A percentile compares a stretch with the other conserved stretches of the same genome.
Conservation (phyloP, 2,888 invertebrate species). For the Lasius fuliginosus region DNA sequence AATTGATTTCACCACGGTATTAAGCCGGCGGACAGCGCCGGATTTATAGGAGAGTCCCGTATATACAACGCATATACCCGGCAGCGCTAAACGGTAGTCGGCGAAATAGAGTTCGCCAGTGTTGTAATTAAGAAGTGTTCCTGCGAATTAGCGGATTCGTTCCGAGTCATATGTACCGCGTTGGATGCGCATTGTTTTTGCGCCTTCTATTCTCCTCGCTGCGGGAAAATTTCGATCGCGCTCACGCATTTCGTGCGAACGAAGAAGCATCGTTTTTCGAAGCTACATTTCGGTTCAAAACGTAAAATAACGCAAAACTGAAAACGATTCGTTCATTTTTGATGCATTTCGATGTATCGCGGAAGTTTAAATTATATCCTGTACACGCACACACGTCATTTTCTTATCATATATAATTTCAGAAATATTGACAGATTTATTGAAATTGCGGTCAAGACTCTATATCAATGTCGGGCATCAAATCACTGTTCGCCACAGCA, state of each 20-base stretch:
- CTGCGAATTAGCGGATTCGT: conserved; percentile 53
- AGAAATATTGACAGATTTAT: conserved; percentile 20
- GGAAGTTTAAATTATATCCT: background rate
- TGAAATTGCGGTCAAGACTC: conserved; percentile 4
- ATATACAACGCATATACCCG: conserved; percentile 75
- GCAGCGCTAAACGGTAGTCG: conserved; percentile 84
- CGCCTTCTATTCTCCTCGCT: conserved; percentile 4
- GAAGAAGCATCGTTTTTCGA: background rate
- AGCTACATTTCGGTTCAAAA: background rate
- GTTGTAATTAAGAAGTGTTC: conserved; percentile 72
- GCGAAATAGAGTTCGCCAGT: conserved; percentile 71
- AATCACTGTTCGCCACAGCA: background rate
- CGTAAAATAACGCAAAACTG: conserved; percentile 41
- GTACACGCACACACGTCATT: background rate
- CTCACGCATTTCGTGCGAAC: conserved; percentile 46
- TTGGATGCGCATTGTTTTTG: conserved; percentile 22
- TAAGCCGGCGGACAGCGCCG: conserved; percentile 81
- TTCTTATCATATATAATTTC: conserved; percentile 16
- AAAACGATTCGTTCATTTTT: conserved; percentile 57
- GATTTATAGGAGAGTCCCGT: conserved; percentile 79
- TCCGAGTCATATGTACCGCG: conserved; percentile 53
- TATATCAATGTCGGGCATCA: background rate
- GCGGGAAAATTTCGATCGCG: conserved; percentile 20
- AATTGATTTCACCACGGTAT: conserved; percentile 86
- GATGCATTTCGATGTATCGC: background rate